Evolutionary conservation across 1,140 invertebrate genomes (phyloP).

Genomic region (Chrysoperla carnea): DNA sequence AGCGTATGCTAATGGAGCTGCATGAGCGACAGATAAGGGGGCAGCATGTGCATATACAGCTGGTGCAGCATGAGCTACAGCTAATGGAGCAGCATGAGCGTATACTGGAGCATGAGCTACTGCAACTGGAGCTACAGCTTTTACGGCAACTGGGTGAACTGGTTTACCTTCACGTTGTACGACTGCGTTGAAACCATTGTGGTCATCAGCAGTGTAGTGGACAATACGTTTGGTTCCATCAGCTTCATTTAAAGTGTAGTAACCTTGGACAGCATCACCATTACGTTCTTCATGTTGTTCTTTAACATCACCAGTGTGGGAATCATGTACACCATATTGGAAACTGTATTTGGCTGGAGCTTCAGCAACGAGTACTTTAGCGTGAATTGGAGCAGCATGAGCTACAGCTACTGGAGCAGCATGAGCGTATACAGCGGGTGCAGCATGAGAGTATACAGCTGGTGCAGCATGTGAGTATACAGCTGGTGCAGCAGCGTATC

Average conservation of each 20-base stretch:
- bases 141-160: constrained; percentile 1
- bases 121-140: background rate
- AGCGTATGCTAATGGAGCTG: too few species aligned
- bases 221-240: constrained; percentile 13
- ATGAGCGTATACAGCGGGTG: too few species aligned
- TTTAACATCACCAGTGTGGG: constrained; percentile 27
- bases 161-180: constrained; percentile 7
- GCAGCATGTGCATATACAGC: background rate
- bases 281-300: constrained; percentile 28
- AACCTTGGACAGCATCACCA: constrained; percentile 28
- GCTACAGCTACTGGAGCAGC: too few species aligned
- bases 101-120: background rate
- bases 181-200: constrained; percentile 23
- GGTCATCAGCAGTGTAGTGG: constrained; percentile 20
- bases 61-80: background rate
- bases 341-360: constrained; percentile 26
- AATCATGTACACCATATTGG: constrained; percentile 20
- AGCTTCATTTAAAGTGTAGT: constrained; percentile 22
- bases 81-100: background rate
- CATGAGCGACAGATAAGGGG: background rate
- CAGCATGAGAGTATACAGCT: too few species aligned
- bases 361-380: constrained; percentile 7
- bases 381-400: too few species aligned
- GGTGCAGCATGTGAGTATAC: too few species aligned
- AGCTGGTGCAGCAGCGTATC: too few species aligned